phyloP scores from a whole-genome alignment of 2,797 vertebrate species.

The Crocodylus rhombifer region DNA sequence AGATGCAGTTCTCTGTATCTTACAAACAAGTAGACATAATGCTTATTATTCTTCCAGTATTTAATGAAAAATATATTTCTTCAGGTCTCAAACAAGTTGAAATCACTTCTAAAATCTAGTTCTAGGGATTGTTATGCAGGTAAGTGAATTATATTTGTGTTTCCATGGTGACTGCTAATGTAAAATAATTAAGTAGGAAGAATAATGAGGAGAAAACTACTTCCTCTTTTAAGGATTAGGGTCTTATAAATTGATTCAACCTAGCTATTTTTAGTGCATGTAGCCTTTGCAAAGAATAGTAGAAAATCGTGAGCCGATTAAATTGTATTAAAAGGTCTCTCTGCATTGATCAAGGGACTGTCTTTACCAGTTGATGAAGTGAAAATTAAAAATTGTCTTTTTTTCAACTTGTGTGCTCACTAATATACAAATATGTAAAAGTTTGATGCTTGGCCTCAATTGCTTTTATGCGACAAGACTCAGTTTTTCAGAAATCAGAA shows the following conservation, averaged over 20 bases:
- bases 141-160: constrained; percentile 76
- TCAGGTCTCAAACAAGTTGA: constrained; percentile 51
- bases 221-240: constrained; percentile 83
- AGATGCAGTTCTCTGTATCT: neutral
- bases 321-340: constrained; percentile 68
- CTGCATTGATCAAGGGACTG: constrained; percentile 59
- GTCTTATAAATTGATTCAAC: constrained; percentile 76
- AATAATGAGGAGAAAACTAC: constrained; percentile 80
- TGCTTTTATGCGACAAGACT: neutral
- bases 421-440: constrained; percentile 4
- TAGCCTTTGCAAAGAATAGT: constrained; percentile 68
- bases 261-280: constrained; percentile 74
- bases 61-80: constrained; percentile 52
- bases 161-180: constrained; percentile 79
- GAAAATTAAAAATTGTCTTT: constrained; percentile 54
- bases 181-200: constrained; percentile 82
- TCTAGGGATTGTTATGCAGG: constrained; percentile 63
- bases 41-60: neutral
- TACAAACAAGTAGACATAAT: neutral
- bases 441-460: neutral
- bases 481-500: fast-evolving
- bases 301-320: constrained; percentile 72
- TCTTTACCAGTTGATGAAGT: constrained; percentile 54
- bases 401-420: constrained; percentile 32
- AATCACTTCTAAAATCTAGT: constrained; percentile 71